Base-by-base conservation (phyloP, 2,888 invertebrate species). In the Loripinus fragilis region DNA sequence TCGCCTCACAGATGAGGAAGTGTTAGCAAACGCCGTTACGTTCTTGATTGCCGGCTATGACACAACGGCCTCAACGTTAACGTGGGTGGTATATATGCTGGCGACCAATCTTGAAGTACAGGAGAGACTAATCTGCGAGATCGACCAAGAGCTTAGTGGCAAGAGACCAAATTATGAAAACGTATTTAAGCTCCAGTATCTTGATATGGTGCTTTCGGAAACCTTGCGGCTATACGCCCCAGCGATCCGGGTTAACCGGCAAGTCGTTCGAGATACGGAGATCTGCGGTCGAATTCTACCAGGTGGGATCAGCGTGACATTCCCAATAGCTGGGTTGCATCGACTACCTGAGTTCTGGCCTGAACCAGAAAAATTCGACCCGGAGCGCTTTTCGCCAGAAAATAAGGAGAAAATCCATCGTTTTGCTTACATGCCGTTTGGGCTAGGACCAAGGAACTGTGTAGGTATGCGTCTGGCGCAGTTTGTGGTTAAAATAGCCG, bases 211-310 rank as follows among this genome's bases (percentile, higher is more conserved):
- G 41, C 45, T 88, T 3, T 80, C 80, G 2, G 88, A 88, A 60
- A 80, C 83, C 1, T 75, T 88, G 30, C 79, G 88, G 8, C 48
- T 86, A n/a, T 87, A 81, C 71, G 85, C 87, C 3, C 85, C 88
- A 12, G 78, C 81, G 0, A 80, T 78, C 7, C 71, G 81, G 78
- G 42, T 73, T 17, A 83, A 80, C 42, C 38, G 83, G 28, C 71
- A 80, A 23, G 77, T 30, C 35, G 38, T 64, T 17, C 25, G 64
- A 23, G 70, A 64, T 8, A 50, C 45, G 0, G 69, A 30, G 5
- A 52, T 83, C 2, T 71, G 77, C 12, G 60, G 70, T 2, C 73
- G 68, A 48, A 72, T 33, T 12, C 70, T 83, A 50, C 77, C 77
- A 1, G 42, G 33, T 20, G 70, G 71, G n/a, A 75, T 80, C 20